These are phyloP conservation scores for Cydia fagiglandana DNA, from an alignment of 1,140 invertebrate genomes.

Conservation along the genomic window DNA sequence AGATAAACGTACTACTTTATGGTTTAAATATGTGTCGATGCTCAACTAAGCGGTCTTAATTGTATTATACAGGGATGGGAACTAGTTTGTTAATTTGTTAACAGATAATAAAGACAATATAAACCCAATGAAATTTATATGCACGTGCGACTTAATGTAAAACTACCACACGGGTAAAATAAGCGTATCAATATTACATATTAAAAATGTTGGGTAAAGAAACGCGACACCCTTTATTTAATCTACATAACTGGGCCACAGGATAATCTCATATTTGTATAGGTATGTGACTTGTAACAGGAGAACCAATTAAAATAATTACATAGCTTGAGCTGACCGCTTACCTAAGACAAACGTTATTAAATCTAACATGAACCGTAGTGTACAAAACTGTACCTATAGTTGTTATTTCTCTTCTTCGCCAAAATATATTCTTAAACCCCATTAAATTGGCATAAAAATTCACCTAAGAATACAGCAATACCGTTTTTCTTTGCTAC, in stretches of 20 bases:
- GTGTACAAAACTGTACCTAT: not conserved
- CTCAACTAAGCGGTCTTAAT: slow-evolving; percentile 19
- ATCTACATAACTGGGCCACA: not conserved
- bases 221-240: not conserved
- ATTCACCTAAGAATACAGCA: not conserved
- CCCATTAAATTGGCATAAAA: not conserved
- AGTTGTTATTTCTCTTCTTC: not conserved
- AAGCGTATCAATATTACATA: no score
- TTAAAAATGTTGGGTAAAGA: not conserved
- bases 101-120: slow-evolving; percentile 17
- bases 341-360: not conserved
- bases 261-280: not conserved
- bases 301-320: slow-evolving; percentile 4
- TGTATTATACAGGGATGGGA: slow-evolving; percentile 5
- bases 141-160: not conserved
- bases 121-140: not conserved
- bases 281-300: not conserved
- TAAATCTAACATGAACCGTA: not conserved
- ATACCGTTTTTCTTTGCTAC: not conserved
- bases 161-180: no score
- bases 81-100: slow-evolving; percentile 19
- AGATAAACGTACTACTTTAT: slow-evolving; percentile 26
- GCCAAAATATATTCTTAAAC: not conserved
- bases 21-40: slow-evolving; percentile 26
- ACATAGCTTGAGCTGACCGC: not conserved